Conservation (phyloP, 2,797 vertebrate genomes). For the Gymnoscopelus braueri region DNA sequence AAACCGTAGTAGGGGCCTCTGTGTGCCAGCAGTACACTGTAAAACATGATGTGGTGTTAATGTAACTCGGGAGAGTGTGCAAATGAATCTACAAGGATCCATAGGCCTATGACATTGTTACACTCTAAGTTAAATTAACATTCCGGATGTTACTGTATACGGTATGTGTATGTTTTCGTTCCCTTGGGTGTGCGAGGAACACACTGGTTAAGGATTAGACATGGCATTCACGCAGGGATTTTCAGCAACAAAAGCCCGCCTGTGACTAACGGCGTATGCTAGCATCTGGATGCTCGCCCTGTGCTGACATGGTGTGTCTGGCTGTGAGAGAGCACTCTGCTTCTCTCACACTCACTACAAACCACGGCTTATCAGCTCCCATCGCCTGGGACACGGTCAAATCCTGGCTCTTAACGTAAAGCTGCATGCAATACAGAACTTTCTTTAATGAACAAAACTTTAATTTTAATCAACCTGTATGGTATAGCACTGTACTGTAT, state of each 20-base stretch:
- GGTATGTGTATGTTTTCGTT: background rate
- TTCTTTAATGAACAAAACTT: too few species aligned
- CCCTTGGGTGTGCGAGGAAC: background rate
- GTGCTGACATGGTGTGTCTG: conserved; percentile 60
- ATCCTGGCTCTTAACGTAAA: too few species aligned
- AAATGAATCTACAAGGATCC: too few species aligned
- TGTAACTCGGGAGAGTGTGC: too few species aligned
- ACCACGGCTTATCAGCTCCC: conserved; percentile 11
- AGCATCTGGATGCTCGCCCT: conserved; percentile 29
- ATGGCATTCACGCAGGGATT: conserved; percentile 34
- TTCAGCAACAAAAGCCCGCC: conserved; percentile 56
- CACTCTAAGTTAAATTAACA: too few species aligned
- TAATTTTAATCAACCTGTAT: too few species aligned
- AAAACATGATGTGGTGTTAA: too few species aligned
- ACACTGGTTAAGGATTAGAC: conserved; percentile 42
- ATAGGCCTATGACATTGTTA: too few species aligned
- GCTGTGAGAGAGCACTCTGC: background rate
- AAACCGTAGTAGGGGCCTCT: too few species aligned
- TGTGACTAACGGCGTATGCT: conserved; percentile 40
- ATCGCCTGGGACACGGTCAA: conserved; percentile 1
- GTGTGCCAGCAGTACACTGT: too few species aligned
- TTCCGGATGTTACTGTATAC: background rate
- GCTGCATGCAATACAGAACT: too few species aligned
- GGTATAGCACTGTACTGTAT: too few species aligned
- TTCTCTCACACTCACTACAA: background rate